Conservation (phyloP, 2,888 invertebrate species). For the Escarpia spicata region DNA sequence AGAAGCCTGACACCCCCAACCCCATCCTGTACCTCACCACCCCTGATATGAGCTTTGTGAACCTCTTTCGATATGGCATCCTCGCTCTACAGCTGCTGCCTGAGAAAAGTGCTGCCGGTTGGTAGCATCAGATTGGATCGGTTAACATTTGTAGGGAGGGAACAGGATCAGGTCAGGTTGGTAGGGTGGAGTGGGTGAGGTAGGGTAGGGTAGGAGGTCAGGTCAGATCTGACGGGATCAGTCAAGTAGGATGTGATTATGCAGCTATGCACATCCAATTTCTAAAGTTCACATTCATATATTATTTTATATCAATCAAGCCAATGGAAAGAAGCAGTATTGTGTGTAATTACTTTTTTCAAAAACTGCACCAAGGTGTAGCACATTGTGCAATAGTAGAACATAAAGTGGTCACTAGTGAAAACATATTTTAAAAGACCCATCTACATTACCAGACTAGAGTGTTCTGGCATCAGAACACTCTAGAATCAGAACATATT, state of each 20-base stretch:
- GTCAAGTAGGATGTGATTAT: not conserved
- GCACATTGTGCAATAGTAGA: no score
- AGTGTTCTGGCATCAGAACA: no score
- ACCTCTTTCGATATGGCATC: constrained; percentile 81
- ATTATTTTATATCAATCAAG: no score
- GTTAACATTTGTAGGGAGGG: not conserved
- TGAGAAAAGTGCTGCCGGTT: constrained; percentile 79
- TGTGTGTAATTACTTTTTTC: no score
- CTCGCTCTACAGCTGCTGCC: constrained; percentile 79
- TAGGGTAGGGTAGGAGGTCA: not conserved
- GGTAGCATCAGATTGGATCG: not conserved
- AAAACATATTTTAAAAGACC: no score
- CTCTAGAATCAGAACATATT: no score
- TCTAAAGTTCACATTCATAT: no score
- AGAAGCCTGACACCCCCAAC: constrained; percentile 46
- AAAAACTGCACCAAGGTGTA: no score
- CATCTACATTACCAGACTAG: no score
- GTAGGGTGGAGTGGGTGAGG: not conserved
- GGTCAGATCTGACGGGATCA: not conserved
- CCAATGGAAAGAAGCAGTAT: no score
- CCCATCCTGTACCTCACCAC: constrained; percentile 36
- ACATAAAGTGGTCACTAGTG: no score
- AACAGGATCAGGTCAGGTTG: not conserved
- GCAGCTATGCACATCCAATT: no score
- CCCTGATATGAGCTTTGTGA: constrained; percentile 78